phyloP scores from a whole-genome alignment of 2,113 vertebrate genomes.

The Leptobrachium leishanense region DNA sequence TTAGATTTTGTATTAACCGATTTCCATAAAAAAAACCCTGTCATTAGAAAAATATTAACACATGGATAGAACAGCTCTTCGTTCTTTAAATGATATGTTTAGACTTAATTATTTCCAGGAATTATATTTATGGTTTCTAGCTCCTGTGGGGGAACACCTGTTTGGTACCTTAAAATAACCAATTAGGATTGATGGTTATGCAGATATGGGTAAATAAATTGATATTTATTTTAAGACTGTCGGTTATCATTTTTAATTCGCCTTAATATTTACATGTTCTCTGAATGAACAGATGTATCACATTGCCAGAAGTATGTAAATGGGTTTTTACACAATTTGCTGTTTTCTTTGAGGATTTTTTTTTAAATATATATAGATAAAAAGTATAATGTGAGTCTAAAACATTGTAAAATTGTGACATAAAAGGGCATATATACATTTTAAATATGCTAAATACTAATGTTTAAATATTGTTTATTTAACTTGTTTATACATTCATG shows the following conservation, averaged over 20 bases:
- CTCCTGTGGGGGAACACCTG: not conserved
- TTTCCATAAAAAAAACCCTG: too few relatives aligned
- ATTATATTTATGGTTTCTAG: not conserved
- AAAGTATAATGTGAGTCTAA: too few relatives aligned
- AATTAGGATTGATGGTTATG: not conserved
- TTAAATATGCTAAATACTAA: too few relatives aligned
- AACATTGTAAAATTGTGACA: too few relatives aligned
- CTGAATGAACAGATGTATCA: not conserved
- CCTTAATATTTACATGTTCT: not conserved
- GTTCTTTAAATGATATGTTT: conserved; percentile 2
- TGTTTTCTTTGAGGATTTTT: too few relatives aligned
- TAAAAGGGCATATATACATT: too few relatives aligned
- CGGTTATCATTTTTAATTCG: not conserved
- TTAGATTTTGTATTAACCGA: too few relatives aligned
- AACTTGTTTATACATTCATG: too few relatives aligned
- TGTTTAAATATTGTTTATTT: too few relatives aligned
- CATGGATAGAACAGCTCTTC: not conserved
- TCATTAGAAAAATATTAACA: not conserved
- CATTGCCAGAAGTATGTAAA: not conserved
- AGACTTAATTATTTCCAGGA: not conserved
- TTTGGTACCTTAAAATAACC: not conserved
- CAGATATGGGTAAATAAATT: not conserved
- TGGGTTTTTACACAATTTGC: not conserved
- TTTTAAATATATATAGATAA: too few relatives aligned
- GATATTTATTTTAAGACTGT: not conserved